Conservation (phyloP, 2,797 vertebrate species). For the Gambelia wislizenii region DNA sequence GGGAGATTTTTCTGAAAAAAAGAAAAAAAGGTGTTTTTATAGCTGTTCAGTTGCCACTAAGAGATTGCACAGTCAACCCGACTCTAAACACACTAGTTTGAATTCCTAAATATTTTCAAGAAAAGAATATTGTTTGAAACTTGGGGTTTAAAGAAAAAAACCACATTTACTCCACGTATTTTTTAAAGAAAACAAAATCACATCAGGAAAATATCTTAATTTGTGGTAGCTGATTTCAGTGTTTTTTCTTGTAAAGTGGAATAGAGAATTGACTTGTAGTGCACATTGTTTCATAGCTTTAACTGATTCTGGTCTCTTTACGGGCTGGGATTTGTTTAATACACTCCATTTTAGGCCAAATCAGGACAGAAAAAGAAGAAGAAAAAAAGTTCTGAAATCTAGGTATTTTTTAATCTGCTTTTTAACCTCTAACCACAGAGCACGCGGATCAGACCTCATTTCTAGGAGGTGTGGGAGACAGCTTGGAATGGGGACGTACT, state of each 20-base stretch:
- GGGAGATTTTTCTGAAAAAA: slow-evolving; percentile 83
- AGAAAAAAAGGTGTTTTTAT: slow-evolving; percentile 89
- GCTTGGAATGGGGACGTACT: slow-evolving; percentile 84
- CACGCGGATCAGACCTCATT: slow-evolving; percentile 92
- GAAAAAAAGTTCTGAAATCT: slow-evolving; percentile 88
- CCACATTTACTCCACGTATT: slow-evolving; percentile 88
- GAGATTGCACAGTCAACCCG: slow-evolving; percentile 99
- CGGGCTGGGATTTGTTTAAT: slow-evolving; percentile 89
- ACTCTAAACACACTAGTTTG: slow-evolving; percentile 98
- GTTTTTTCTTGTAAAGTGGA: slow-evolving; percentile 89
- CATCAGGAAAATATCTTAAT: slow-evolving; percentile 88
- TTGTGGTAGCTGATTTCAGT: slow-evolving; percentile 94
- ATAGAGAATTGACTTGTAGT: slow-evolving; percentile 89
- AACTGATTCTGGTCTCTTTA: slow-evolving; percentile 87
- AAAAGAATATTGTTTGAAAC: slow-evolving; percentile 88
- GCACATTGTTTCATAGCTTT: slow-evolving; percentile 92
- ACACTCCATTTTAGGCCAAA: slow-evolving; percentile 97
- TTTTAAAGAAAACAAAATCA: slow-evolving; percentile 87
- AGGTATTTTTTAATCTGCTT: slow-evolving; percentile 93
- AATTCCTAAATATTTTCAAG: slow-evolving; percentile 90
- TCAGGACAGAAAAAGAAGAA: slow-evolving; percentile 89
- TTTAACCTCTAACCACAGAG: slow-evolving; percentile 93
- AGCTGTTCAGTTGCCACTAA: slow-evolving; percentile 98
- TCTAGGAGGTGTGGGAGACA: slow-evolving; percentile 86
- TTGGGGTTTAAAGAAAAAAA: slow-evolving; percentile 82